Percentiles rank a stretch among this genome's conserved stretches.
Evolutionary conservation across 2,113 vertebrate genomes (phyloP).

Genomic region (Ameiurus melas): DNA sequence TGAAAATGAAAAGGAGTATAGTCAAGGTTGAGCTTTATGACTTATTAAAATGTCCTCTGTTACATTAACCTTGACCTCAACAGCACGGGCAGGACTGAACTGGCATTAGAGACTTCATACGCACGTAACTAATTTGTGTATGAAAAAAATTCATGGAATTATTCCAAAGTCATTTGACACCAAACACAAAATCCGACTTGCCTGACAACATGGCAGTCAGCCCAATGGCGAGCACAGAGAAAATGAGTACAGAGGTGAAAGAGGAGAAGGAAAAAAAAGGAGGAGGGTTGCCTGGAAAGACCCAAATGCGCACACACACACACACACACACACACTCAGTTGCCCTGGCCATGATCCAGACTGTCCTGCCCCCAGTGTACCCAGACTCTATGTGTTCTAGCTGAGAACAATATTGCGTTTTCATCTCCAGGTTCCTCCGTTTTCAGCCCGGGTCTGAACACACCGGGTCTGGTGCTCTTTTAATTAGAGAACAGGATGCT

Average conservation of each 20-base stretch:
- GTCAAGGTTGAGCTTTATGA: constrained; percentile 29
- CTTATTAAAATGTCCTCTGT: constrained; percentile 27
- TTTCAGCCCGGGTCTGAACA: constrained; percentile 38
- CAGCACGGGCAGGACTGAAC: constrained; percentile 25
- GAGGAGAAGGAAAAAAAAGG: constrained; percentile 29
- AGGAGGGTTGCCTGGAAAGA: constrained; percentile 53
- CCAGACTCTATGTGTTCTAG: constrained; percentile 50
- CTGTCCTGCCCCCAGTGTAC: constrained; percentile 52
- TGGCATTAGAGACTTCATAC: constrained; percentile 9
- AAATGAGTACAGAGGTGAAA: constrained; percentile 36
- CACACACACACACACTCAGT: constrained; percentile 49
- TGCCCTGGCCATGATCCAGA: constrained; percentile 63
- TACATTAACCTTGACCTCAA: constrained; percentile 54
- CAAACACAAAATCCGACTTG: constrained; percentile 47
- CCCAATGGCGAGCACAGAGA: constrained; percentile 8
- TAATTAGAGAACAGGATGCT: constrained; percentile 69
- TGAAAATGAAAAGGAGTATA: constrained; percentile 19
- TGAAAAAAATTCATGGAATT: neutral
- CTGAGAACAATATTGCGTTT: constrained; percentile 61
- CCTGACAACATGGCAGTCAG: constrained; percentile 39
- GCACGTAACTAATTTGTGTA: constrained; percentile 9
- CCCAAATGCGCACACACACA: constrained; percentile 37
- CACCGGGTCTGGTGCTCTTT: constrained; percentile 68
- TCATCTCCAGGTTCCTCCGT: constrained; percentile 49
- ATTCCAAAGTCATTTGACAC: constrained; percentile 43